Conservation (phyloP, 1,140 invertebrate species). For the Neocloeon triangulifer region DNA sequence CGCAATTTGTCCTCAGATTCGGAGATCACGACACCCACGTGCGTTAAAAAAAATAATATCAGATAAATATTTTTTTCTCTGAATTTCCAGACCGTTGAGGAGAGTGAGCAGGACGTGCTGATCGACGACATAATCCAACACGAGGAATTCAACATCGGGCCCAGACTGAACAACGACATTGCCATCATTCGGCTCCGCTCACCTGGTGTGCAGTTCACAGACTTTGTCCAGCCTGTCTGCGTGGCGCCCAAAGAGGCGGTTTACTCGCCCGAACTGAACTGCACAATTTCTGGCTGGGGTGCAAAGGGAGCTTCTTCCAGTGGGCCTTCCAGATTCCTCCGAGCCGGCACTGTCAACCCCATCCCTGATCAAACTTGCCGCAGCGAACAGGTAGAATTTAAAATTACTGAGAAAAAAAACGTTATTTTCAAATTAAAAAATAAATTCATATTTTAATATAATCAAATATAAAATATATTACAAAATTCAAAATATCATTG, state of each 20-base stretch:
- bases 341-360: too few species aligned
- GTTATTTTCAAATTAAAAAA: too few species aligned
- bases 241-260: slow-evolving; percentile 27
- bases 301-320: too few species aligned
- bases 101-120: slow-evolving; percentile 35
- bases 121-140: slow-evolving; percentile 45
- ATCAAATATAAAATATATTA: too few species aligned
- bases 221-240: slow-evolving; percentile 50
- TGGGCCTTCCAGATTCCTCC: too few species aligned
- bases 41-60: slow-evolving; percentile 10
- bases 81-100: slow-evolving; percentile 28
- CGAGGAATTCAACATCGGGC: slow-evolving; percentile 34
- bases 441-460: too few species aligned
- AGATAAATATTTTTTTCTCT: neutral
- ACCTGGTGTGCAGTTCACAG: slow-evolving; percentile 32
- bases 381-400: too few species aligned
- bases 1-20: slow-evolving; percentile 37
- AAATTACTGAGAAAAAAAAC: too few species aligned
- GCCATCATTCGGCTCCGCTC: slow-evolving; percentile 43
- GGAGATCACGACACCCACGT: slow-evolving; percentile 48
- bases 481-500: too few species aligned
- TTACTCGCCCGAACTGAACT: slow-evolving; percentile 33
- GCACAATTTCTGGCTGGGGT: slow-evolving; percentile 61
- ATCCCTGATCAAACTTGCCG: too few species aligned
- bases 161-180: slow-evolving; percentile 49